Evolutionary conservation across 2,797 vertebrate genomes (phyloP).

Genomic region (Chloroceryle amazona): DNA sequence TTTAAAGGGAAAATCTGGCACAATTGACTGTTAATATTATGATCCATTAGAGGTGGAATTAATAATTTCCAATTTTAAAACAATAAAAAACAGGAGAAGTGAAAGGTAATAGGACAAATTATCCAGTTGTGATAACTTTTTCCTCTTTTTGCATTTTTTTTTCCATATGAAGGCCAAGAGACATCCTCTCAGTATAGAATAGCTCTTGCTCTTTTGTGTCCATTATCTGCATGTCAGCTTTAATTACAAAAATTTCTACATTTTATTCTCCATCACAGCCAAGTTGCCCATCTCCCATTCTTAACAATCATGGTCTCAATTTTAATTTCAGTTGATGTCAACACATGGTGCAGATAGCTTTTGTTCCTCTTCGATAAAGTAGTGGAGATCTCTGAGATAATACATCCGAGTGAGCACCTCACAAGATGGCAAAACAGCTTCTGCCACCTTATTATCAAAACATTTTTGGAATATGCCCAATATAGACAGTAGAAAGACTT

Average conservation of each 20-base stretch:
- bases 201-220: background rate
- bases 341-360: background rate
- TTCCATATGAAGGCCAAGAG: background rate
- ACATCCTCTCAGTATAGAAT: background rate
- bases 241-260: background rate
- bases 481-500: background rate
- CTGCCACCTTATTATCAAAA: background rate
- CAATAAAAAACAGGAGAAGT: background rate
- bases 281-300: background rate
- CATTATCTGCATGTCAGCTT: background rate
- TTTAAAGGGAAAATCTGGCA: background rate
- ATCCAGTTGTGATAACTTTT: background rate
- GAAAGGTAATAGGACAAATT: background rate
- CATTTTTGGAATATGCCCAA: background rate
- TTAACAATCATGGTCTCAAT: background rate
- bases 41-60: background rate
- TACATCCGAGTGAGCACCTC: background rate
- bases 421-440: background rate
- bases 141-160: background rate
- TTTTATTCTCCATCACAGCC: background rate
- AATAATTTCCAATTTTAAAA: background rate
- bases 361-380: background rate
- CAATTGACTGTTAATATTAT: background rate
- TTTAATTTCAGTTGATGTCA: background rate
- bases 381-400: background rate